phyloP scores from a whole-genome alignment of 2,113 vertebrate genomes.

The Terrapene triunguis region DNA sequence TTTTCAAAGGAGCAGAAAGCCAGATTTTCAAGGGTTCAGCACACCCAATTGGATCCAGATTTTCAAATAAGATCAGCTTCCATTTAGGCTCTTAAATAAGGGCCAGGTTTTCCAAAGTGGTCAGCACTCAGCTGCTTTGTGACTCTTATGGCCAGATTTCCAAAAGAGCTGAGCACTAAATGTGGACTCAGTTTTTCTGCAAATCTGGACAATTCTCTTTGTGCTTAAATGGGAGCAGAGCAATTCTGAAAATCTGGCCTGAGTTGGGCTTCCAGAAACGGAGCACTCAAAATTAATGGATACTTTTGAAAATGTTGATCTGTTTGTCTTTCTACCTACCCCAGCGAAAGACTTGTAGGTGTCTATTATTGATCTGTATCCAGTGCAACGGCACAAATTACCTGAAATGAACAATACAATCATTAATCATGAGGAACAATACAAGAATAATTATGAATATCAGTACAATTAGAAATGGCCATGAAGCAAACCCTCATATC shows the following conservation, averaged over 20 bases:
- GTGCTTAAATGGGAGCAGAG: background rate
- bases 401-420: conserved; percentile 71
- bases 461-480: background rate
- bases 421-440: background rate
- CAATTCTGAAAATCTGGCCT: background rate
- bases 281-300: background rate
- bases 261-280: background rate
- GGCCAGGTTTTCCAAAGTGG: background rate
- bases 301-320: background rate
- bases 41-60: background rate
- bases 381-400: conserved; percentile 90
- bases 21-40: background rate
- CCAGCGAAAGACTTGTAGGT: conserved; percentile 85
- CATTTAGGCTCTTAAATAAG: background rate
- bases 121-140: background rate
- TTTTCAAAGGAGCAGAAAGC: background rate
- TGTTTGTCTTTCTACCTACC: conserved; percentile 72
- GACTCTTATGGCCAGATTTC: background rate
- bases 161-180: background rate
- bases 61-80: background rate
- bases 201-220: background rate
- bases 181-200: background rate
- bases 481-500: background rate
- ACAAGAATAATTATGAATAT: background rate
- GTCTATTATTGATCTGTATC: conserved; percentile 88